Evolutionary conservation across 2,888 invertebrate species (phyloP), one percentile per base, ranked within the genome.

Genomic region (Onthophagus sagittarius): DNA sequence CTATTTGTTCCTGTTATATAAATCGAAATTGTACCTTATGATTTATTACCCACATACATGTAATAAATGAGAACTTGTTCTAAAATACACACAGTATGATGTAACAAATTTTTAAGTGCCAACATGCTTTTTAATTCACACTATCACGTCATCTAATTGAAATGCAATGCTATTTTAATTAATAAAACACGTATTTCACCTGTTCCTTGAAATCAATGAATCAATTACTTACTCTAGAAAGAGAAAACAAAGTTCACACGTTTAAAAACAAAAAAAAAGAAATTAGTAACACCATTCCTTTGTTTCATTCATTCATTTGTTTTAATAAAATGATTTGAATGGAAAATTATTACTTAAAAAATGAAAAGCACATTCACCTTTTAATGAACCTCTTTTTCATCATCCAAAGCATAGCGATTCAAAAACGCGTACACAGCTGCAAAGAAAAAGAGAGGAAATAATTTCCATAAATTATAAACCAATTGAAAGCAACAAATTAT

Each of bases 331-430:
- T 32, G 15, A 70, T 70, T 4, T 23, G 5, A 69, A 63, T 62
- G 31, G 32, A 63, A 72, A 73, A 15, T 75, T 70, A 62, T 32
- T 32, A 75, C 69, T 67, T 74, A 69, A 70, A n/a, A 71, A 71
- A 71, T 39, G 32, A 67, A 67, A 67, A 67, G 67, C 67, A 67
- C 67, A 71, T 74, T 74, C 75, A 79, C 79, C 79, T 78, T 76
- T 74, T 78, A 15, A 79, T 73, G 71, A 77, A 77, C 71, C 79
- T 77, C 15, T 76, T 71, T 74, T 78, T 79, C 62, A 72, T 70
- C 32, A 77, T 65, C 77, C 77, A 78, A 65, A 77, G 70, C 78
- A 78, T 77, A 67, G 67, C 32, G 67, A 23, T 23, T 67, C 67
- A 67, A 67, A 23, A 67, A 15, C 67, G 32, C 67, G 67, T 67